Evolutionary conservation across 1,140 invertebrate species (phyloP), one percentile per base, ranked within the genome.

Genomic region (Magallana gigas): DNA sequence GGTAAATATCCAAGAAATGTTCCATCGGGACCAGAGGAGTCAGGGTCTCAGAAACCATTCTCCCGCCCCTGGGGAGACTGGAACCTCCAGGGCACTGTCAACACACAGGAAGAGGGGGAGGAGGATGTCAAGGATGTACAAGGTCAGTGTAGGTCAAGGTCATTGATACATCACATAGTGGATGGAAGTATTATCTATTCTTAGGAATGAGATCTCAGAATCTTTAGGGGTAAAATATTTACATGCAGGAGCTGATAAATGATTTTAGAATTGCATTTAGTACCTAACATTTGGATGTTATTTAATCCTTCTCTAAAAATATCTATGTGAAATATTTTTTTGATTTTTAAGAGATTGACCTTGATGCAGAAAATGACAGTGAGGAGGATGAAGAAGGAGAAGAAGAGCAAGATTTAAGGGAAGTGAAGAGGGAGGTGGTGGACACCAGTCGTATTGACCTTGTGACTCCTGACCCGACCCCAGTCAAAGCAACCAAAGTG

Each of bases 21-120:
- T 11, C 56, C 56, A 0, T n/a, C 12, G 29, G 83, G 83, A 23
- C 68, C 68, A 76, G 81, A 83, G 16, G 56, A 60, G 11, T n/a
- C 83, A 12, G 83, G 83, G 29, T 18, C 29, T 1, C 14, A 62
- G 9, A 59, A 58, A 62, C 83, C 83, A n/a, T 59, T 84, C 6
- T 59, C 83, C 29, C 83, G 57, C 11, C 83, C 83, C 3, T 84
- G 83, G 83, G 3, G n/a, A 36, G 57, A 84, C 83, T 84, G 83
- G 83, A 84, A 59, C 18, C 29, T 84, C 16, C 57, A 84, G 29
- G 83, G 83, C 1, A 62, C 29, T 12, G 58, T 84, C 57, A 84
- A 60, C 29, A 84, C 29, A 29, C 29, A 59, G 23, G 58, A 84
- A 56, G 83, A 84, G 12, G 29, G 29, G 57, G 83, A 84, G 14